phyloP scores from a whole-genome alignment of 2,113 vertebrate genomes.

The Cavia porcellus region DNA sequence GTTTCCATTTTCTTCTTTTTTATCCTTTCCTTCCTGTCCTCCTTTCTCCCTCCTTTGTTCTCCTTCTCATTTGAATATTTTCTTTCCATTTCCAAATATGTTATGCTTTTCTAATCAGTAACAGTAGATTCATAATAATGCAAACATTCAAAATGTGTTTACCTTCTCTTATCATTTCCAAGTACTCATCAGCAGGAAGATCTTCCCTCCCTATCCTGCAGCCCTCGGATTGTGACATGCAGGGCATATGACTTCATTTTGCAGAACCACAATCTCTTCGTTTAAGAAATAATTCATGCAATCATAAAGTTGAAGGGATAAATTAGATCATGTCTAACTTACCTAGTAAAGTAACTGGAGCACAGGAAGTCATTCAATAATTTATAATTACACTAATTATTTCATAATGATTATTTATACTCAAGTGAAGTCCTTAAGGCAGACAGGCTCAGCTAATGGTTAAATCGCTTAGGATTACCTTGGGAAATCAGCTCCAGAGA shows the following conservation, averaged over 20 bases:
- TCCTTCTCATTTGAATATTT: not conserved
- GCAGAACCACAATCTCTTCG: not conserved
- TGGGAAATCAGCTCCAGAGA: not conserved
- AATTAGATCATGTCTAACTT: not conserved
- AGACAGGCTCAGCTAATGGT: not conserved
- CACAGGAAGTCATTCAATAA: not conserved
- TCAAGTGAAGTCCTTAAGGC: not conserved
- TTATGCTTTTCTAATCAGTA: not conserved
- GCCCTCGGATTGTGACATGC: not conserved
- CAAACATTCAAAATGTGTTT: not conserved
- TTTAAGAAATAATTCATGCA: not conserved
- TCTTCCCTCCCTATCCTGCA: not conserved
- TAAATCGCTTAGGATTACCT: not conserved
- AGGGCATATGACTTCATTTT: not conserved
- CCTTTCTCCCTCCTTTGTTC: not conserved
- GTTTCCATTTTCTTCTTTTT: not conserved
- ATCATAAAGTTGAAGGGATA: not conserved
- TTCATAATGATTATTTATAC: conserved; percentile 32
- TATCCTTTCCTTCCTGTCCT: not conserved
- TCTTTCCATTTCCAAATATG: not conserved
- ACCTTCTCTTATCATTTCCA: not conserved
- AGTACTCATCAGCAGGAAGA: not conserved
- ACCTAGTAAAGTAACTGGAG: not conserved
- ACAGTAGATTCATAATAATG: not conserved
- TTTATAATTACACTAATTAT: conserved; percentile 21